phyloP scores from a whole-genome alignment of 2,888 invertebrate genomes.

The Steinernema scapterisci region DNA sequence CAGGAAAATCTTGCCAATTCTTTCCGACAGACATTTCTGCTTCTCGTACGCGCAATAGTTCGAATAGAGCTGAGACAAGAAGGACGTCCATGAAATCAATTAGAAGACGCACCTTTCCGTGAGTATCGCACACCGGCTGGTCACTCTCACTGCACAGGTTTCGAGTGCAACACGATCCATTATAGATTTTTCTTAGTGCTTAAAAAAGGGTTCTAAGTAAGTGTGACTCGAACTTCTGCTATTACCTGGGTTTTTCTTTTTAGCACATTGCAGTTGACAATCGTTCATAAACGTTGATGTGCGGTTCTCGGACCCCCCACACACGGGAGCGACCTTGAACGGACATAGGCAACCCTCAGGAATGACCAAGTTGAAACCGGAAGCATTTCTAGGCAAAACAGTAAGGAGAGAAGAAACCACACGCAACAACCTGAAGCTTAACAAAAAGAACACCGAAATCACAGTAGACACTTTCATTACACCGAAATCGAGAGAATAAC shows the following conservation, averaged over 20 bases:
- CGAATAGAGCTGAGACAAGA: background rate
- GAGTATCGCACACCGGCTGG: constrained; percentile 5
- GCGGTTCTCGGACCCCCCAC: background rate
- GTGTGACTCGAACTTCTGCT: background rate
- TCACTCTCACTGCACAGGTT: background rate
- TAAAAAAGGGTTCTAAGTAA: background rate
- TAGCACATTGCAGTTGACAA: background rate
- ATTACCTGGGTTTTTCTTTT: background rate
- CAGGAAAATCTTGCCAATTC: background rate
- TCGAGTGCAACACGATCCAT: background rate
- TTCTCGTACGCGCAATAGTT: constrained; percentile 7
- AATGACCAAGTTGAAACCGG: background rate
- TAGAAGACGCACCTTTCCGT: background rate
- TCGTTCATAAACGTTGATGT: background rate
- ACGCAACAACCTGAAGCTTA: background rate
- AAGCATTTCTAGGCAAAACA: background rate
- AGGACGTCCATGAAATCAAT: background rate
- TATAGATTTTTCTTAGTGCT: background rate
- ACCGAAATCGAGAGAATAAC: background rate
- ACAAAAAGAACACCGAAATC: background rate
- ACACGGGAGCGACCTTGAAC: background rate
- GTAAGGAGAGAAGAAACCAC: background rate
- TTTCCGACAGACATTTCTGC: background rate
- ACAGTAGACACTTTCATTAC: constrained; percentile 6
- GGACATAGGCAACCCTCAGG: background rate